These are phyloP conservation scores for Hyperoodon ampullatus DNA, from an alignment of 2,113 vertebrate genomes.

Conservation along the genomic window DNA sequence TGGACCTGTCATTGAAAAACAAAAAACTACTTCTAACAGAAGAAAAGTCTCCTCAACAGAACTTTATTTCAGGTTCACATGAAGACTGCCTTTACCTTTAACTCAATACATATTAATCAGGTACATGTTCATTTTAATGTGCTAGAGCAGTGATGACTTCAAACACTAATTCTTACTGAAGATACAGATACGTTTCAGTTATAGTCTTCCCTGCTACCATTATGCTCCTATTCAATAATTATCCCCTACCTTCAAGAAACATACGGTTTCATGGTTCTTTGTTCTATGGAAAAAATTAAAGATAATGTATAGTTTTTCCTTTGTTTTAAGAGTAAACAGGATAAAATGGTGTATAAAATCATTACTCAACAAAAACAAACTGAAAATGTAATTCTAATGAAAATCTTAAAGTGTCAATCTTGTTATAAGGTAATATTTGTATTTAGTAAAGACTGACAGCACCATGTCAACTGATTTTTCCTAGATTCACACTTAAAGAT, in stretches of 20 bases:
- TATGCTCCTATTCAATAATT: not conserved
- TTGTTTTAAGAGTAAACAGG: not conserved
- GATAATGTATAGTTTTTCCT: not conserved
- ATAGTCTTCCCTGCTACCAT: not conserved
- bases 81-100: not conserved
- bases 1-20: not conserved
- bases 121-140: not conserved
- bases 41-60: constrained; percentile 35
- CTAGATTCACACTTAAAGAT: constrained; percentile 45
- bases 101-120: constrained; percentile 20
- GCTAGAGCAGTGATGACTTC: not conserved
- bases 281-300: constrained; percentile 25
- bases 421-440: not conserved
- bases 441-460: not conserved
- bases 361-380: constrained; percentile 43
- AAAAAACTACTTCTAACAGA: not conserved
- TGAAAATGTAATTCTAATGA: constrained; percentile 29
- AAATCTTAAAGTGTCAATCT: not conserved
- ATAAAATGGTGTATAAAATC: constrained; percentile 16
- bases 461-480: not conserved
- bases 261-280: not conserved
- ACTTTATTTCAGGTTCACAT: not conserved
- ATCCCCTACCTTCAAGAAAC: not conserved
- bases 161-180: not conserved
- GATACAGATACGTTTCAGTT: not conserved